phyloP scores from a whole-genome alignment of 2,888 invertebrate species.

The Sminthurides aquaticus region DNA sequence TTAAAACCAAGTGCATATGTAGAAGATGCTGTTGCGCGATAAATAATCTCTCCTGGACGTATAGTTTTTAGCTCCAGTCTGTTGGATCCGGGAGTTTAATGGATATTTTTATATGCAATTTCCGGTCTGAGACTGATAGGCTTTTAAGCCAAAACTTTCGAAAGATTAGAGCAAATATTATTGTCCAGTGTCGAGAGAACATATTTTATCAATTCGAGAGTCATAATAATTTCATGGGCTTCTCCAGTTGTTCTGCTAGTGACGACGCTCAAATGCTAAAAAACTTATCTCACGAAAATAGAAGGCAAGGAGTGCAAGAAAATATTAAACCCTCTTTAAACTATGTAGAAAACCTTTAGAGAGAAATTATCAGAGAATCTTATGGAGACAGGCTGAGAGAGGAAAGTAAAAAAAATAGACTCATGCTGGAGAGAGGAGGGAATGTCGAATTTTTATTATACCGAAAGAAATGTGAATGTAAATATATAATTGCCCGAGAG shows the following conservation, averaged over 20 bases:
- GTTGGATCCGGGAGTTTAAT: not conserved
- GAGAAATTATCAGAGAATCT: too few species aligned
- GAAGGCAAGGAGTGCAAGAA: too few species aligned
- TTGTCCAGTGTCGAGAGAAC: too few species aligned
- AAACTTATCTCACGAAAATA: too few species aligned
- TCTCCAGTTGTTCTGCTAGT: too few species aligned
- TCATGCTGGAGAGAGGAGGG: not conserved
- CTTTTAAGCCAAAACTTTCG: too few species aligned
- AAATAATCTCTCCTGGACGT: not conserved
- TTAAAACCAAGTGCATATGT: not conserved
- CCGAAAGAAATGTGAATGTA: not conserved
- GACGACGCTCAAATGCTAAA: too few species aligned
- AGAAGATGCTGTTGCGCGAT: not conserved
- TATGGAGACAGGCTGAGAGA: not conserved
- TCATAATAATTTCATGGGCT: not conserved
- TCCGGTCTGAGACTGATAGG: not conserved
- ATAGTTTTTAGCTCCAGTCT: too few species aligned
- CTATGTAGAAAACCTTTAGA: too few species aligned
- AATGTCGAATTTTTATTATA: not conserved
- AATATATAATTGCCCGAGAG: not conserved
- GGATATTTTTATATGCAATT: not conserved
- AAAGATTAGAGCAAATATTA: too few species aligned
- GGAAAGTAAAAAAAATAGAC: not conserved
- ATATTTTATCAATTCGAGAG: too few species aligned
- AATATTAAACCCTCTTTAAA: too few species aligned